Base-by-base conservation (phyloP, 2,888 invertebrate species). In the Pristionchus maxplancki region DNA sequence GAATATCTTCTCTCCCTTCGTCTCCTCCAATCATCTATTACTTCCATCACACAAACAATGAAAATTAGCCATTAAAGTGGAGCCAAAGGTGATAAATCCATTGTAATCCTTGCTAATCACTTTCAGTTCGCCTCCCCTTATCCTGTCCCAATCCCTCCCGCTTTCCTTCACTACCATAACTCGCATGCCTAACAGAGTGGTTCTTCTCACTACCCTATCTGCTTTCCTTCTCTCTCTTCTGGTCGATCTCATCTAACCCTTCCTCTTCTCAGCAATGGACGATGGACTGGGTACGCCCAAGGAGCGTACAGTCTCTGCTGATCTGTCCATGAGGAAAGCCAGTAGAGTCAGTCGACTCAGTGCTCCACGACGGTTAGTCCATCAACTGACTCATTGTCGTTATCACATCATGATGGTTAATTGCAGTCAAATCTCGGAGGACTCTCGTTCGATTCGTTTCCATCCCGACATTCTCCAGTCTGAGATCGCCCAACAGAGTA, bases 371-470 rank as follows among this genome's bases (percentile, higher is more conserved):
- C 24, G 78, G 78, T 48, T 20, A 40, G 37, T 24, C 20, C 31
- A 28, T 11, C 28, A 2, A 24, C 1, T 62, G n/a, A 17, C 34
- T 31, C 34, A 8, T 17, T 11, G n/a, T 4, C 5, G 34, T 31
- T 71, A 37, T 71, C 9, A 31, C 15, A 67, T 67, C n/a, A 1
- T 8, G 24, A 6, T 8, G 17, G 13, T 11, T 28, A 13, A 81
- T 67, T 67, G 90, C 8, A 88, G 92, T 53, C 91, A 91, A 53
- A 88, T 90, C 13, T 92, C 92, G 0, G 91, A 92, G 71, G 92
- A 92, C 37, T 91, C 91, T 86, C 89, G 89, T 48, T 91, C 91
- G 67, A 91, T 92, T 17, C 89, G 92, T 6, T 92, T 92, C 87
- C 89, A 82, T 31, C 58, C 78, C 17, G 44, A 64, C 31, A 74